Conservation (phyloP, 2,888 invertebrate genomes). For the Pecten maximus region DNA sequence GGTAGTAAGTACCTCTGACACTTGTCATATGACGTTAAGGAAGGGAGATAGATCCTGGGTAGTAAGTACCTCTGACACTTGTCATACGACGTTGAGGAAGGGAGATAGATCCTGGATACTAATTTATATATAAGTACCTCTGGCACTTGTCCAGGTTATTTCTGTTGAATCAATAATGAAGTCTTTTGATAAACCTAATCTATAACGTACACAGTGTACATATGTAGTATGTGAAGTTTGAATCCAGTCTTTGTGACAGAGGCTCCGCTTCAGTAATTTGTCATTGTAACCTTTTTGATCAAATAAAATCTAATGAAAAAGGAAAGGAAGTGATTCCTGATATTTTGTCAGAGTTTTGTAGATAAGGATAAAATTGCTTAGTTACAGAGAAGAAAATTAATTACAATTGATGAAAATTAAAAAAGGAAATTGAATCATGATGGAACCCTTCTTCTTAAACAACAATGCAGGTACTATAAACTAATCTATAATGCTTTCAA, state of each 20-base stretch:
- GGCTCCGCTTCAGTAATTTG: background rate
- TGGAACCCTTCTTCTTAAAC: no score
- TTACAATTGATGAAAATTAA: background rate
- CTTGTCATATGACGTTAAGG: no score
- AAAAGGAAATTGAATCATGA: background rate
- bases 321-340: background rate
- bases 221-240: background rate
- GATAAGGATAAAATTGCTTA: background rate
- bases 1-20: no score
- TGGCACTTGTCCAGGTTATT: slow-evolving; percentile 2
- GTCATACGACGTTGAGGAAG: background rate
- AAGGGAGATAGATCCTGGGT: no score
- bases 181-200: background rate
- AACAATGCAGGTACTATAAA: background rate
- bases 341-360: background rate
- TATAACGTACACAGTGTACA: background rate
- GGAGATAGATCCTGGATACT: background rate
- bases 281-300: background rate
- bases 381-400: background rate
- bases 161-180: slow-evolving; percentile 29
- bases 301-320: background rate
- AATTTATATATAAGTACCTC: background rate
- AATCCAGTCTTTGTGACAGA: background rate
- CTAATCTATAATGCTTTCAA: background rate
- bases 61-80: no score